Conservation (phyloP, 1,140 invertebrate species). For the Ips typographus region DNA sequence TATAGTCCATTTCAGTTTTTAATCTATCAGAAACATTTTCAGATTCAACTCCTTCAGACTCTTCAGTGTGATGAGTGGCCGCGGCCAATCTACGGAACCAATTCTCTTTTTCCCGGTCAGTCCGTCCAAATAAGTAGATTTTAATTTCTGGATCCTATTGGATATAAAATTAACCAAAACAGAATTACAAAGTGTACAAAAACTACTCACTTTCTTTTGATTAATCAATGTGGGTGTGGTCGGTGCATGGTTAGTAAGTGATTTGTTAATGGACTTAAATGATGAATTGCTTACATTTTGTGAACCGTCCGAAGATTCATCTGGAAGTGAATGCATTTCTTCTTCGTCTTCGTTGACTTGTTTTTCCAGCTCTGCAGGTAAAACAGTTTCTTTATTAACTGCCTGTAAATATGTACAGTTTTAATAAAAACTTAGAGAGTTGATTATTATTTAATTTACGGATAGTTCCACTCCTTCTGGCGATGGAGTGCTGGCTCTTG, state of each 20-base stretch:
- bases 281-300: slow-evolving; percentile 28
- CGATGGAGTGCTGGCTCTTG: slow-evolving; percentile 42
- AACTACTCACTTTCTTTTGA: slow-evolving; percentile 15
- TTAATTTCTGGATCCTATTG: slow-evolving; percentile 45
- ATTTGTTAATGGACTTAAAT: slow-evolving; percentile 25
- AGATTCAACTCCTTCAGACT: neutral
- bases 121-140: slow-evolving; percentile 76
- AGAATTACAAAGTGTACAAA: neutral
- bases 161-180: slow-evolving; percentile 2
- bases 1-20: slow-evolving; percentile 38
- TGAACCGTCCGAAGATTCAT: slow-evolving; percentile 32
- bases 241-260: neutral
- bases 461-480: slow-evolving; percentile 28
- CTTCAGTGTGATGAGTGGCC: slow-evolving; percentile 36
- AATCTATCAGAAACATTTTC: slow-evolving; percentile 11
- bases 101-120: slow-evolving; percentile 85
- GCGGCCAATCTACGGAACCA: slow-evolving; percentile 62
- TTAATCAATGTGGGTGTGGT: slow-evolving; percentile 10
- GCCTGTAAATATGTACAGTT: slow-evolving; percentile 1
- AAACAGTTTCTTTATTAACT: neutral
- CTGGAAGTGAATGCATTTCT: slow-evolving; percentile 30
- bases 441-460: neutral
- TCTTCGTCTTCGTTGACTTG: slow-evolving; percentile 25
- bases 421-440: neutral
- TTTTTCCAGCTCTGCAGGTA: slow-evolving; percentile 1